These are phyloP conservation scores for Mongoloraphidia duomilia DNA, from an alignment of 2,888 invertebrate genomes.

Conservation along the genomic window DNA sequence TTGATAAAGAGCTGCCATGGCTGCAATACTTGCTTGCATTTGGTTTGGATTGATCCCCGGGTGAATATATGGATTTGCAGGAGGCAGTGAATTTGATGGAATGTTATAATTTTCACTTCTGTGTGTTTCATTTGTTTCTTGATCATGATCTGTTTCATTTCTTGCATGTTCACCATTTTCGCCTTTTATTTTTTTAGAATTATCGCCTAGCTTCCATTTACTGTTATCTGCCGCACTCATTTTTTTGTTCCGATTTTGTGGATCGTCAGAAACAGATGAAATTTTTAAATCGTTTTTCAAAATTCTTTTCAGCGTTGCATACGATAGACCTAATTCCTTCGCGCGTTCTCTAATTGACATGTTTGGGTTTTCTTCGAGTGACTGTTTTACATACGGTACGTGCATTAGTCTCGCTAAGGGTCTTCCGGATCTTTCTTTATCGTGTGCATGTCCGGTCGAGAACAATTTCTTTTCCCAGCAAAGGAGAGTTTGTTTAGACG, in stretches of 20 bases:
- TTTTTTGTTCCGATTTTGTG: neutral
- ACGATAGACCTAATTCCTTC: constrained; percentile 21
- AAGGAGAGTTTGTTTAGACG: constrained; percentile 26
- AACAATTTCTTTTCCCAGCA: constrained; percentile 28
- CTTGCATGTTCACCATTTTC: too few relatives aligned
- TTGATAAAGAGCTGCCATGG: too few relatives aligned
- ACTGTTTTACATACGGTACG: constrained; percentile 21
- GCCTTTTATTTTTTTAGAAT: neutral
- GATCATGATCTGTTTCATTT: too few relatives aligned
- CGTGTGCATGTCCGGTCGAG: constrained; percentile 25
- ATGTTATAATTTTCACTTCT: too few relatives aligned
- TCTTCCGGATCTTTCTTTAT: constrained; percentile 25
- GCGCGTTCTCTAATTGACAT: constrained; percentile 26
- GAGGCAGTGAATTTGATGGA: too few relatives aligned
- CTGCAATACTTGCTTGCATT: too few relatives aligned
- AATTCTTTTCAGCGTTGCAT: constrained; percentile 25
- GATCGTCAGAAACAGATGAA: constrained; percentile 2
- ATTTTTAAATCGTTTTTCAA: constrained; percentile 18
- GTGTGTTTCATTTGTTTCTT: too few relatives aligned
- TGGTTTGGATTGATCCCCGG: too few relatives aligned
- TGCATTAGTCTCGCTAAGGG: constrained; percentile 16
- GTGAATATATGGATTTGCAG: too few relatives aligned
- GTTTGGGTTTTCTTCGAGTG: constrained; percentile 20
- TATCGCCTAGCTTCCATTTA: constrained; percentile 4
- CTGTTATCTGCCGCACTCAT: neutral